Evolutionary conservation across 2,888 invertebrate species (phyloP).

Genomic region (Lithophane semibrunnea): DNA sequence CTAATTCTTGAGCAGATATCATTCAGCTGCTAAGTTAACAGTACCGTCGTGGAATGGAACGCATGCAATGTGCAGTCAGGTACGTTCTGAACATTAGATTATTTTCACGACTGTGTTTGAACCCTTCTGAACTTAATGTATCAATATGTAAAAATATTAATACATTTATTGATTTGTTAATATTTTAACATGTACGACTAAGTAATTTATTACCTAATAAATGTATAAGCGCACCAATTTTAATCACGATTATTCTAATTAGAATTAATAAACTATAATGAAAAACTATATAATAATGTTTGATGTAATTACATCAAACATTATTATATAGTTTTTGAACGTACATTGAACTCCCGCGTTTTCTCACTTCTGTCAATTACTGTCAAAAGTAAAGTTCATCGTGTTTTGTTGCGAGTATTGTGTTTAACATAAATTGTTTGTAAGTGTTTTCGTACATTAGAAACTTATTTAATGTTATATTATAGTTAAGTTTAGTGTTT

Average conservation of each 20-base stretch:
- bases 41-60: constrained; percentile 14
- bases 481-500: constrained; percentile 47
- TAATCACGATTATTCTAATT: not conserved
- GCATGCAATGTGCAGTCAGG: constrained; percentile 1
- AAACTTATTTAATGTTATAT: constrained; percentile 60
- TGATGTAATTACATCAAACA: not conserved
- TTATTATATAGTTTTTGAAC: constrained; percentile 47
- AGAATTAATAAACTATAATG: too few relatives aligned
- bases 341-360: constrained; percentile 81
- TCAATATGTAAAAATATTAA: too few relatives aligned
- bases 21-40: too few relatives aligned
- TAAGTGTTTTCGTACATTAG: constrained; percentile 34
- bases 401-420: constrained; percentile 70
- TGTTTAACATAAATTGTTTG: constrained; percentile 62
- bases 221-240: not conserved
- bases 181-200: not conserved
- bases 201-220: not conserved
- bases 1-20: too few relatives aligned
- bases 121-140: not conserved
- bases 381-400: constrained; percentile 77
- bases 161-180: too few relatives aligned
- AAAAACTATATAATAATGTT: constrained; percentile 17
- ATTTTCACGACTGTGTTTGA: not conserved
- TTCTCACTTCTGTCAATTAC: constrained; percentile 66
- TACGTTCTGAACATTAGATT: constrained; percentile 29